Evolutionary conservation across 2,113 vertebrate species (phyloP).

Genomic region (Equus przewalskii): DNA sequence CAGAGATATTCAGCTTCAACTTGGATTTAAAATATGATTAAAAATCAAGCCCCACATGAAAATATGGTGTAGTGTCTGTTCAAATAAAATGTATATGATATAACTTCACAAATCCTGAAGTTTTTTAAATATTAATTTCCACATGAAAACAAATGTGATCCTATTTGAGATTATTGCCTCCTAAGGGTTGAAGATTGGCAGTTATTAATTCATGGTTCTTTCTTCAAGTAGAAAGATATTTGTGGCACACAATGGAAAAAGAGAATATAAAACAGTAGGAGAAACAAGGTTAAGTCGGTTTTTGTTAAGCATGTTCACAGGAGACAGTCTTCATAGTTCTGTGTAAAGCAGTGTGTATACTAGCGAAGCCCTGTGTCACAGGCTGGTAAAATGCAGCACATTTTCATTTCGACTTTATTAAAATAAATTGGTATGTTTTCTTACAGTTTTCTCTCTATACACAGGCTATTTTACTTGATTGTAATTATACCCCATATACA

Average conservation of each 20-base stretch:
- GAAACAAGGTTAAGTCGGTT: not conserved
- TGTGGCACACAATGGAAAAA: not conserved
- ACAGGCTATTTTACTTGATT: not conserved
- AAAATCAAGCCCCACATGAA: not conserved
- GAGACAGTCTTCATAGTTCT: not conserved
- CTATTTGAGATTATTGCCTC: not conserved
- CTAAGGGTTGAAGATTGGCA: not conserved
- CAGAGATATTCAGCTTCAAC: not conserved
- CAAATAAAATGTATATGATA: slow-evolving; percentile 18
- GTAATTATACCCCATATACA: not conserved
- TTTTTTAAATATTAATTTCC: slow-evolving; percentile 32
- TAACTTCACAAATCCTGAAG: not conserved
- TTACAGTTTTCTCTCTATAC: not conserved
- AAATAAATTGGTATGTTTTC: slow-evolving; percentile 23
- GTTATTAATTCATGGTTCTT: not conserved
- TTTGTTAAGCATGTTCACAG: not conserved
- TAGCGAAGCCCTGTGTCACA: not conserved
- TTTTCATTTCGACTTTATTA: slow-evolving; percentile 35
- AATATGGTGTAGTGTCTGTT: not conserved
- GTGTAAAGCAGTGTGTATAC: not conserved
- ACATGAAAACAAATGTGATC: slow-evolving; percentile 11
- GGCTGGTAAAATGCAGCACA: not conserved
- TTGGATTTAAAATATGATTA: not conserved
- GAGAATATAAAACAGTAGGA: not conserved
- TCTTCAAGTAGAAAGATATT: not conserved